These are phyloP conservation scores for Linnaemya vulpina DNA, from an alignment of 2,888 invertebrate species.

Conservation along the genomic window DNA sequence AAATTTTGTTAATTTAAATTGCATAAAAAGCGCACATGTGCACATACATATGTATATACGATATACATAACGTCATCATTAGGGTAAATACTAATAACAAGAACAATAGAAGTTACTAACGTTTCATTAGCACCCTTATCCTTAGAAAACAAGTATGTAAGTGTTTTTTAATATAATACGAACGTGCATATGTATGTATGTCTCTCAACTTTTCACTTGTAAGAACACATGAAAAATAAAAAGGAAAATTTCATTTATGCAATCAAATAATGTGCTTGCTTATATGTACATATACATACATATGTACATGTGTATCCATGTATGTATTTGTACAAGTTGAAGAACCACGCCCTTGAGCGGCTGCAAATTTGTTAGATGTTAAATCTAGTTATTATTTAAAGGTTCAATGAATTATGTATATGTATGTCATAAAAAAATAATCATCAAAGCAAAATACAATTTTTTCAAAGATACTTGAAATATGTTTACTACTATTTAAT, in stretches of 20 bases:
- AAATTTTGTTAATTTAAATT: constrained; percentile 37
- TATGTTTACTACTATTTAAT: too few relatives aligned
- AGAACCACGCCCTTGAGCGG: constrained; percentile 58
- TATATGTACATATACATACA: too few relatives aligned
- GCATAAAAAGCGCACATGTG: background rate
- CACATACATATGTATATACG: constrained; percentile 12
- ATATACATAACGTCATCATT: constrained; percentile 51
- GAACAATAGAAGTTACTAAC: constrained; percentile 16
- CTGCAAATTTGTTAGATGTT: constrained; percentile 29
- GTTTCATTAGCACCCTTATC: constrained; percentile 37
- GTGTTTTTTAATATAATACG: too few relatives aligned
- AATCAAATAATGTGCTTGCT: constrained; percentile 1
- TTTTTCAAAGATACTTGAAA: too few relatives aligned
- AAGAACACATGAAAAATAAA: constrained; percentile 30
- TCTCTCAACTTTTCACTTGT: constrained; percentile 23
- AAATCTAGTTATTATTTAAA: constrained; percentile 22
- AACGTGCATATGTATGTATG: background rate
- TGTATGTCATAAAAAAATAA: background rate
- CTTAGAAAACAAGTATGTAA: too few relatives aligned
- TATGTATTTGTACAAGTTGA: background rate
- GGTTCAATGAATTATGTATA: background rate
- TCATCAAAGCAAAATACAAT: background rate
- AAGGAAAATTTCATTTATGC: constrained; percentile 43
- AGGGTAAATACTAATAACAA: too few relatives aligned
- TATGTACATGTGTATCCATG: background rate